Evolutionary conservation across 35 echinoderm and acorn worm species (phyloP), one percentile per base, ranked within the genome.

Genomic region (Acanthaster planci): DNA sequence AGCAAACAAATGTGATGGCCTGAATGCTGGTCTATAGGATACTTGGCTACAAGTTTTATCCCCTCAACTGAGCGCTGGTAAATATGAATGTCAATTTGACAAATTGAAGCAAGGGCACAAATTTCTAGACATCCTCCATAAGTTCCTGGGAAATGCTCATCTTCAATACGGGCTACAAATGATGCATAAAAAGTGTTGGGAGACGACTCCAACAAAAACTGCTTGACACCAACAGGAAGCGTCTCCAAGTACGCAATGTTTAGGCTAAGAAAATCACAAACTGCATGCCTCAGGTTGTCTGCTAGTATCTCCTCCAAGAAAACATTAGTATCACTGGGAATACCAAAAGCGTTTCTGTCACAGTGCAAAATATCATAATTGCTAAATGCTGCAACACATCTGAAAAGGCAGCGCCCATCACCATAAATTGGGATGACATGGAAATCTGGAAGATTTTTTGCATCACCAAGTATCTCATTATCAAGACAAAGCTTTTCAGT

Each of bases 81-180:
- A 67, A 67, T 7, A 22, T 27, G 59, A 67, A 67, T 67, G n/a
- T 67, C 59, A 67, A 67, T 67, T 67, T 67, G 59, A 67, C 21
- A 27, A 67, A 67, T 3, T 27, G n/a, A 67, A 8, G 52, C 80
- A 56, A 55, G 50, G 23, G 37, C 31, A 1, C 1, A 51, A 0
- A 82, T 52, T 57, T 82, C 80, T 31, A 82, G 32, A 56, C n/a
- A 51, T 29, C 80, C 80, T 0, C 50, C 80, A 58, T 82, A 82
- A 1, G 80, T 55, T n/a, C 52, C 37, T 7, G 50, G 6, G 7
- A 37, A 55, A 9, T 27, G 15, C 51, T 57, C 34, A 55, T 51
- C 50, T 2, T 56, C 36, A 34, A 82, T 27, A 8, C 80, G 80
- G 15, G 44, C 80, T 31, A 22, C 27, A 82, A 82, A 82, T 18